Conservation (phyloP, 2,797 vertebrate species). For the Tauraco hartlaubi region DNA sequence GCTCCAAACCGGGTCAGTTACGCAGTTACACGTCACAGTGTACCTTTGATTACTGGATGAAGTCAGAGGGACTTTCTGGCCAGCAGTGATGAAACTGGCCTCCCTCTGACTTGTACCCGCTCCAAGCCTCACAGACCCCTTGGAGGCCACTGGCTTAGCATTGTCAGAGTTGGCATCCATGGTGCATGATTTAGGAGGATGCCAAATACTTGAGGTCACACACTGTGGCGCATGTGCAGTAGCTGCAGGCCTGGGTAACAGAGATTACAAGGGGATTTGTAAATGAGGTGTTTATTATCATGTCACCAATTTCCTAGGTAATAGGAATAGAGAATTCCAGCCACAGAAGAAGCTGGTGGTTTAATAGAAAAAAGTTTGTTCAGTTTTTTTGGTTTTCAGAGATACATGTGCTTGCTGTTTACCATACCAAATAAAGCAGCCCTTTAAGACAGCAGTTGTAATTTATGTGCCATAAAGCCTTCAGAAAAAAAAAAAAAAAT, state of each 20-base stretch:
- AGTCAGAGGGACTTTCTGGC: constrained; percentile 69
- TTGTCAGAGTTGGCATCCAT: constrained; percentile 56
- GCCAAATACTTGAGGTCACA: constrained; percentile 73
- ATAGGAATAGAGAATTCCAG: not conserved
- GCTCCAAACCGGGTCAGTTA: constrained; percentile 72
- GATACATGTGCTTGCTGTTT: not conserved
- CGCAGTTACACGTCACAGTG: constrained; percentile 40
- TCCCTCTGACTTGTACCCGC: constrained; percentile 65
- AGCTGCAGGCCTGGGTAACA: constrained; percentile 74
- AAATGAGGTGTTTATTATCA: not conserved
- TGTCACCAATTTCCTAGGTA: not conserved
- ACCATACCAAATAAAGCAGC: not conserved
- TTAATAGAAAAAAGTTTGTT: not conserved
- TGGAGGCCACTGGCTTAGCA: constrained; percentile 68
- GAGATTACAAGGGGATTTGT: constrained; percentile 61
- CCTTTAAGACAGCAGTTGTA: not conserved
- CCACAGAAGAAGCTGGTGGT: not conserved
- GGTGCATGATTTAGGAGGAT: constrained; percentile 60
- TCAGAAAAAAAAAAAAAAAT: not conserved
- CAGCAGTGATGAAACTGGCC: constrained; percentile 33
- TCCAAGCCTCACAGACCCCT: constrained; percentile 70
- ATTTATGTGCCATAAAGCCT: not conserved
- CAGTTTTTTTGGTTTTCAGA: not conserved
- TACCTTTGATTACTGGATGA: constrained; percentile 75
- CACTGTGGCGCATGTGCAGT: constrained; percentile 29